Conservation (phyloP, 2,888 invertebrate species). For the Dusona sp. region DNA sequence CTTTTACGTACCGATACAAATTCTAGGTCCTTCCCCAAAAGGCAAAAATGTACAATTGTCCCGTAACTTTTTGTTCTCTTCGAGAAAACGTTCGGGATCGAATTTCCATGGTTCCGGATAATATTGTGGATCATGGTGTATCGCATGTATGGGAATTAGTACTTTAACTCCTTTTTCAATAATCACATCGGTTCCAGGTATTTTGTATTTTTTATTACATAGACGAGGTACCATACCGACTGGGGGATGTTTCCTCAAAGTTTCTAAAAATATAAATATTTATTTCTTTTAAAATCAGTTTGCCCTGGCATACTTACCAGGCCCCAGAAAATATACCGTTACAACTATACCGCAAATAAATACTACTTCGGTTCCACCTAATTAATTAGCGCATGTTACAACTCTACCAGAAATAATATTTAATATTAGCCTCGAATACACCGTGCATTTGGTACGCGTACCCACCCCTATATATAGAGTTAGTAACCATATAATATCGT, state of each 20-base stretch:
- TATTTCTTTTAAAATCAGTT: neutral
- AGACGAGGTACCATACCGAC: conserved; percentile 83
- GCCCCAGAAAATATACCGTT: no score
- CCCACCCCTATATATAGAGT: no score
- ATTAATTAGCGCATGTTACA: no score
- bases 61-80: conserved; percentile 78
- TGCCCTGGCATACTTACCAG: no score
- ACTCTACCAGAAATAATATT: no score
- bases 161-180: conserved; percentile 82
- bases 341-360: no score
- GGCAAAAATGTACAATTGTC: conserved; percentile 83
- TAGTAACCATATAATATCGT: no score
- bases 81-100: conserved; percentile 85
- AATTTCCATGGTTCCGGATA: conserved; percentile 85
- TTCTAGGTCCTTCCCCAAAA: conserved; percentile 85
- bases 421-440: no score
- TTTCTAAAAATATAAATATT: conserved; percentile 79
- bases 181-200: conserved; percentile 82
- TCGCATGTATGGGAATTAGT: conserved; percentile 80
- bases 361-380: no score
- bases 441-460: no score
- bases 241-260: conserved; percentile 85
- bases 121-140: conserved; percentile 84
- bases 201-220: conserved; percentile 80
- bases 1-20: conserved; percentile 83